phyloP scores from a whole-genome alignment of 2,797 vertebrate species.

The Poeciliopsis paucimaculata region DNA sequence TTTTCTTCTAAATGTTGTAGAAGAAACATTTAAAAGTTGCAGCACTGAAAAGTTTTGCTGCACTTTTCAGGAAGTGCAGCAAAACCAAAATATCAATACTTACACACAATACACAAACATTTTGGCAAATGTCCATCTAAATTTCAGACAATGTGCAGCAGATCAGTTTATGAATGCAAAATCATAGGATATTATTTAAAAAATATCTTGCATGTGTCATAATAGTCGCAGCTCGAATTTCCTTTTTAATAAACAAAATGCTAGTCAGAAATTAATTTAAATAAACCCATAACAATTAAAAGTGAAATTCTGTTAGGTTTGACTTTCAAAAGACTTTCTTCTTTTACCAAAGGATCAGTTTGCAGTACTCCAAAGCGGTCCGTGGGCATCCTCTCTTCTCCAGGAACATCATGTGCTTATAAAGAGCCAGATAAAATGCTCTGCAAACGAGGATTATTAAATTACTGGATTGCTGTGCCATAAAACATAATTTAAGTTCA shows the following conservation, averaged over 20 bases:
- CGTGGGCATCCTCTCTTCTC: slow-evolving; percentile 96
- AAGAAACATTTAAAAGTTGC: too few species aligned
- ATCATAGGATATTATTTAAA: background rate
- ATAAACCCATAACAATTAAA: background rate
- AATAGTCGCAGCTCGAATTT: background rate
- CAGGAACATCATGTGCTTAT: slow-evolving; percentile 95
- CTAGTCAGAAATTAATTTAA: background rate
- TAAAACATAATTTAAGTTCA: slow-evolving; percentile 8
- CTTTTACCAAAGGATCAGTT: slow-evolving; percentile 91
- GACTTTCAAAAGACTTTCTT: background rate
- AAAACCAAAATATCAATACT: background rate
- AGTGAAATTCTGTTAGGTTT: background rate
- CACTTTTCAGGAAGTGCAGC: background rate
- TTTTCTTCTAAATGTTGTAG: too few species aligned
- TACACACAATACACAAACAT: background rate
- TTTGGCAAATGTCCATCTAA: background rate
- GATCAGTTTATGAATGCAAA: background rate
- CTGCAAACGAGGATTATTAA: slow-evolving; percentile 71
- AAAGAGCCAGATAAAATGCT: slow-evolving; percentile 93
- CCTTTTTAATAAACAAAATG: background rate
- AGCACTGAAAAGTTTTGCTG: too few species aligned
- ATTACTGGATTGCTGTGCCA: slow-evolving; percentile 8
- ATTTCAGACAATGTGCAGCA: background rate
- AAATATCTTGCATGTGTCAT: background rate
- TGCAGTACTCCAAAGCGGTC: slow-evolving; percentile 95